Percentiles rank a stretch among this genome's conserved stretches.
Conservation (phyloP, 2,113 vertebrate genomes). For the Xiphophorus hellerii region DNA sequence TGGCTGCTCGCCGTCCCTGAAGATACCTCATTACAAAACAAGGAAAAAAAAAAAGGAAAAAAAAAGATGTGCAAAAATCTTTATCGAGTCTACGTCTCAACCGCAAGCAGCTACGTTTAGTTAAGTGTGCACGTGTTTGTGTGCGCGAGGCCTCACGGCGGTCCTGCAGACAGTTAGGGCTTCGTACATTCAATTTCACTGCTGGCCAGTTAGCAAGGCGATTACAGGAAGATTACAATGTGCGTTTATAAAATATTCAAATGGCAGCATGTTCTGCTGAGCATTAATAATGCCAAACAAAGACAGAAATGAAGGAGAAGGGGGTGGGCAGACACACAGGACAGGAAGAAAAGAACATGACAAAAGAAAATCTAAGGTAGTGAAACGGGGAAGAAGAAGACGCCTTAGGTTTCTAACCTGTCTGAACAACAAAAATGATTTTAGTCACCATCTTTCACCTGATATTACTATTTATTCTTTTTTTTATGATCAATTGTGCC, state of each 20-base stretch:
- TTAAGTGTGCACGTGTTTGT: slow-evolving; percentile 16
- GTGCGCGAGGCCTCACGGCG: slow-evolving; percentile 17
- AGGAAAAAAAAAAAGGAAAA: slow-evolving; percentile 6
- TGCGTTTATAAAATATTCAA: slow-evolving; percentile 98
- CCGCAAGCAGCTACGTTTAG: slow-evolving; percentile 79
- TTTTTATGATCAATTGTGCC: background rate
- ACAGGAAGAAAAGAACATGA: slow-evolving; percentile 45
- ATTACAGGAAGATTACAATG: slow-evolving; percentile 97
- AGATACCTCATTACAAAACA: slow-evolving; percentile 89
- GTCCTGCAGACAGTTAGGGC: slow-evolving; percentile 28
- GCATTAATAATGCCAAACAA: slow-evolving; percentile 95
- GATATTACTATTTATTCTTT: background rate
- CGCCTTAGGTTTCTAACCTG: slow-evolving; percentile 13
- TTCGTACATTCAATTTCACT: slow-evolving; percentile 71
- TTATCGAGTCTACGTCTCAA: slow-evolving; percentile 89
- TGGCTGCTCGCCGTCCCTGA: slow-evolving; percentile 87
- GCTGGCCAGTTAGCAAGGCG: slow-evolving; percentile 93
- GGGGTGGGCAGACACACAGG: slow-evolving; percentile 17
- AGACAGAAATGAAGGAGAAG: slow-evolving; percentile 31
- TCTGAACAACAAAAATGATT: slow-evolving; percentile 3
- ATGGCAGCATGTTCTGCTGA: slow-evolving; percentile 92
- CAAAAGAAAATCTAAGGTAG: slow-evolving; percentile 50
- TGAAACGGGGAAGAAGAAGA: slow-evolving; percentile 1
- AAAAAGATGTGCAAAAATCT: slow-evolving; percentile 70
- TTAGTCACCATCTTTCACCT: background rate